Evolutionary conservation across 2,113 vertebrate species (phyloP).

Genomic region (Dasyurus viverrinus): DNA sequence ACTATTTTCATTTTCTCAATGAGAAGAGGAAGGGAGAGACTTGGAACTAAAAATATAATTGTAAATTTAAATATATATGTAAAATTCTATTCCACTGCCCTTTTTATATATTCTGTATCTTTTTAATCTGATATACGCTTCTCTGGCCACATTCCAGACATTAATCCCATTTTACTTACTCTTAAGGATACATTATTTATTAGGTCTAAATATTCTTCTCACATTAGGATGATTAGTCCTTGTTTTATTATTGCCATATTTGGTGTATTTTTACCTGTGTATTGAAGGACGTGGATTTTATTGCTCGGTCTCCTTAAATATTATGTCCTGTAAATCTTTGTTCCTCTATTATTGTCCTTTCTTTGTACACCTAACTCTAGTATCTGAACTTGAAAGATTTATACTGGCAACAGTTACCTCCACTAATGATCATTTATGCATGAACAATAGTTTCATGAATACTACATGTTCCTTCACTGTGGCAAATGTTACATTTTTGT

Average conservation of each 20-base stretch:
- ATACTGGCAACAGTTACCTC: not conserved
- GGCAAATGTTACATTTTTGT: not conserved
- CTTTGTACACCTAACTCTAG: not conserved
- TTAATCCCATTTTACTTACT: not conserved
- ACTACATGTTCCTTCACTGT: not conserved
- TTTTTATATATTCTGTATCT: not conserved
- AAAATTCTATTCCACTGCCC: not conserved
- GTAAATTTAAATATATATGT: not conserved
- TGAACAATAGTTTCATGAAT: not conserved
- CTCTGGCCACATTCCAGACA: not conserved
- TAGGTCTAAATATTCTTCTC: not conserved
- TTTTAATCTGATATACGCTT: not conserved
- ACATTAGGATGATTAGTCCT: not conserved
- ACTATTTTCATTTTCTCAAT: not conserved
- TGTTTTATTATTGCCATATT: not conserved
- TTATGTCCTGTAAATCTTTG: not conserved
- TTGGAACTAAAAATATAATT: not conserved
- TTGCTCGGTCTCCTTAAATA: not conserved
- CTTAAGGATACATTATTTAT: not conserved
- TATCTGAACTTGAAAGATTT: not conserved
- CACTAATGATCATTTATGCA: not conserved
- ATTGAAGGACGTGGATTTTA: not conserved
- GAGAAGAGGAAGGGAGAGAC: not conserved
- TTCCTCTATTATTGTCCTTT: not conserved
- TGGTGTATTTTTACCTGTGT: not conserved